Conservation (phyloP, 2,888 invertebrate species). For the Scrobipalpa atriplicella region DNA sequence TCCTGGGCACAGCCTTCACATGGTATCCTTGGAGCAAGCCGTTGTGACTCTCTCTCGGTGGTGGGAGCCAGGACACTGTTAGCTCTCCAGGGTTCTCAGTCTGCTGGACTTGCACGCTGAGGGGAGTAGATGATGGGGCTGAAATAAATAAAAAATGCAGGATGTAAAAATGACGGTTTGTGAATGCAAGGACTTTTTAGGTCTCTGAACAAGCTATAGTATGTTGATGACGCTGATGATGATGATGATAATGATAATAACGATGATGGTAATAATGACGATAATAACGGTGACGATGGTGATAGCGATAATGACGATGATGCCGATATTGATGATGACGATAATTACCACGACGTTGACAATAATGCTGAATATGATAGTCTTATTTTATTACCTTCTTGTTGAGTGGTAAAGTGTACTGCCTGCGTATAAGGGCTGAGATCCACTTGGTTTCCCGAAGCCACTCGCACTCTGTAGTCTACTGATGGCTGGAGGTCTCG, state of each 20-base stretch:
- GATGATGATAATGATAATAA: too few relatives aligned
- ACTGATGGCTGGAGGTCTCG: conserved; percentile 67
- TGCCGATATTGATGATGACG: too few relatives aligned
- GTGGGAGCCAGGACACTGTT: conserved; percentile 68
- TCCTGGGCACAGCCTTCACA: conserved; percentile 71
- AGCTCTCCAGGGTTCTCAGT: conserved; percentile 74
- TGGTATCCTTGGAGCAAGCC: conserved; percentile 72
- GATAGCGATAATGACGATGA: too few relatives aligned
- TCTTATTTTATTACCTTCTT: conserved; percentile 61
- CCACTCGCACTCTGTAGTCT: conserved; percentile 70
- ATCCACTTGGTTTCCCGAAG: conserved; percentile 75
- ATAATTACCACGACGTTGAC: too few relatives aligned
- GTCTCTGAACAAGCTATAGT: too few relatives aligned
- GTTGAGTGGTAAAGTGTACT: conserved; percentile 71
- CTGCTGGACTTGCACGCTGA: conserved; percentile 71
- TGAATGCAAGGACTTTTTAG: too few relatives aligned
- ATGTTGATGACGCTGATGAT: too few relatives aligned
- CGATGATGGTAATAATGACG: too few relatives aligned
- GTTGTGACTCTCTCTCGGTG: conserved; percentile 67
- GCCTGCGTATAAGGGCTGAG: conserved; percentile 71
- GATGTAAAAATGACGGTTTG: too few relatives aligned
- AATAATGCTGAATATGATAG: too few relatives aligned
- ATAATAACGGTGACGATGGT: too few relatives aligned
- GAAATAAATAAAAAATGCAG: conserved; percentile 39
- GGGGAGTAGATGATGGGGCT: conserved; percentile 75